Evolutionary conservation across 2,797 vertebrate species (phyloP), one percentile per base, ranked within the genome.

Genomic region (Chloroceryle inda): DNA sequence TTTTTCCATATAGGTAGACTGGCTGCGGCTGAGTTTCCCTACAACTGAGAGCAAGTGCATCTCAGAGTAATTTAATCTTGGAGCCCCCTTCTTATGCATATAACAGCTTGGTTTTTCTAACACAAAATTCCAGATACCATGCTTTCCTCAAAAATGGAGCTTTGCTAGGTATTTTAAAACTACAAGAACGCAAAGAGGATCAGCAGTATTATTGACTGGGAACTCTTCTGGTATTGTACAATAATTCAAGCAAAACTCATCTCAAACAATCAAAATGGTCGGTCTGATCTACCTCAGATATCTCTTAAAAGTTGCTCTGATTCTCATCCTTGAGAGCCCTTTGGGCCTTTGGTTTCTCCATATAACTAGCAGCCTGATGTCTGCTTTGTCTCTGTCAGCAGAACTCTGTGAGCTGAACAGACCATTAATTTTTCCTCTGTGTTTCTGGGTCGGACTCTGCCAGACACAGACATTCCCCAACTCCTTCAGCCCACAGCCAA

Each of bases 41-140:
- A n/a, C 20, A 77, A 71, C 29, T 58, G 44, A 29, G 24, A 68
- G 24, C 53, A 85, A 85, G 64, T 44, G 58, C 26, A 86, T 33
- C 53, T 83, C 73, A 64, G 20, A 61, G 68, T 77, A 74, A 94
- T 88, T 88, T 93, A 67, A 92, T 83, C 78, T 72, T n/a, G 27
- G 49, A 89, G 78, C 61, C 19, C 61, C 42, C 38, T 52, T 85
- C 67, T 58, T 42, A 15, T 73, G 44, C 72, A 85, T 55, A 27
- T 24, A 73, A 68, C 63, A 82, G 67, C 26, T 93, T 8, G 0
- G 2, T 45, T 89, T 81, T 80, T 83, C 62, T 76, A 79, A 77
- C 8, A 73, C 21, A 64, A 38, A 93, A 89, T 77, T 85, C 68
- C 64, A 56, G 33, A 89, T 80, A 89, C 21, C 53, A 79, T 2